These are phyloP conservation scores for Gymnobelideus leadbeateri DNA, from an alignment of 2,113 vertebrate species.

Conservation along the genomic window DNA sequence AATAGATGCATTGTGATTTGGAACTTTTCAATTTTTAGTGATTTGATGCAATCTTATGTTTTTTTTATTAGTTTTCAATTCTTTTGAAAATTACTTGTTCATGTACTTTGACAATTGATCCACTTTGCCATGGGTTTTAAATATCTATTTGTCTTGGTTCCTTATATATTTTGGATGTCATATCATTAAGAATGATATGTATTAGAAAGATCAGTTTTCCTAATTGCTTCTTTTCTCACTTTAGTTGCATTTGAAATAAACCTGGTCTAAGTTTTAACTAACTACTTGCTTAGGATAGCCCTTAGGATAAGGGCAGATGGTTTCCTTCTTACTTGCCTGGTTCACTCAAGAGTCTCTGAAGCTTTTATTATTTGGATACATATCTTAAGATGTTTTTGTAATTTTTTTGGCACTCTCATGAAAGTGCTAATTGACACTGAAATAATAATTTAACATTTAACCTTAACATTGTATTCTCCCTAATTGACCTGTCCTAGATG, in stretches of 20 bases:
- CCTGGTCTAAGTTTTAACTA: neutral
- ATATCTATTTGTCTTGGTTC: neutral
- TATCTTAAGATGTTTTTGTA: neutral
- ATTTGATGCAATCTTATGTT: neutral
- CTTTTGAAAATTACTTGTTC: neutral
- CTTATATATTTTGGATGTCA: neutral
- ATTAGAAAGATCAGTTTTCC: neutral
- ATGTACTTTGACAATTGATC: neutral
- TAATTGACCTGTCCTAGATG: neutral
- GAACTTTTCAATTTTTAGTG: neutral
- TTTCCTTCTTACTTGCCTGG: neutral
- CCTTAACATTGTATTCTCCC: neutral
- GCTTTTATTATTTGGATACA: neutral
- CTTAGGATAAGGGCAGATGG: neutral
- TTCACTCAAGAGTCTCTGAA: neutral
- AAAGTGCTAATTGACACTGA: neutral
- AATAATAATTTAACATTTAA: neutral
- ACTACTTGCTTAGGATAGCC: neutral
- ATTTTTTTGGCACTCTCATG: neutral
- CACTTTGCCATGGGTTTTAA: neutral
- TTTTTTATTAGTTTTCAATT: neutral
- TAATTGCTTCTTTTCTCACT: neutral
- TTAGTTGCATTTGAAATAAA: neutral
- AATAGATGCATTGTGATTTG: neutral
- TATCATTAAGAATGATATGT: neutral